A percentile compares a stretch with the other conserved stretches of the same genome.
These are phyloP conservation scores for Acrocyrtus sp. DNA, from an alignment of 2,888 invertebrate genomes.

Conservation along the genomic window DNA sequence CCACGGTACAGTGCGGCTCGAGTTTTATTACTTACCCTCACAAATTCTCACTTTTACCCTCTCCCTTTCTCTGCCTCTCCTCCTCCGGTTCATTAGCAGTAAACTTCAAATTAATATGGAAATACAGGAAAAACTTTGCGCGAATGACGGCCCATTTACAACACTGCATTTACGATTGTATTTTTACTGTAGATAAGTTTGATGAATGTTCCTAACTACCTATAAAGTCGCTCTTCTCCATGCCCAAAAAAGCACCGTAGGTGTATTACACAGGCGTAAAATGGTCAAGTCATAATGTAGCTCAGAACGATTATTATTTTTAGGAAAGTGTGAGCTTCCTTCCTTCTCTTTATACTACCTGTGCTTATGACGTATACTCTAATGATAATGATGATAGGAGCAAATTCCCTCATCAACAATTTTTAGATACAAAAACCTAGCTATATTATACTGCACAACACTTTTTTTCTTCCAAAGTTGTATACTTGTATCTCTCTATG, in stretches of 20 bases:
- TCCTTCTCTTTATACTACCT: background rate
- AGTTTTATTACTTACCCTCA: constrained; percentile 39
- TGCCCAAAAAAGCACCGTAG: no score
- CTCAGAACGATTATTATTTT: constrained; percentile 23
- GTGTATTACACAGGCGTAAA: background rate
- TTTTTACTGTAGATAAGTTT: no score
- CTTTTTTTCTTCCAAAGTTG: background rate
- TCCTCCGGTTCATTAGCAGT: constrained; percentile 50
- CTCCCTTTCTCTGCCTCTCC: constrained; percentile 43
- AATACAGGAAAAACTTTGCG: no score
- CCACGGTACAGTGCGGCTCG: no score
- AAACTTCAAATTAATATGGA: constrained; percentile 49
- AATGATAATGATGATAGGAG: background rate
- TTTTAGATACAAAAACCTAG: constrained; percentile 29
- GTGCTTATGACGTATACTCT: no score
- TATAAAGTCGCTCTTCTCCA: no score
- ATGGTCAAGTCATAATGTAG: no score
- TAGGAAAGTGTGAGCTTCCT: constrained; percentile 25
- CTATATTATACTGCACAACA: constrained; percentile 9
- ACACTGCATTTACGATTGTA: no score
- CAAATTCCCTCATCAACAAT: constrained; percentile 31
- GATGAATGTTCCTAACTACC: no score
- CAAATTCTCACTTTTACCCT: no score
- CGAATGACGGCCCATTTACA: no score
- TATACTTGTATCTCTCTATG: no score